Evolutionary conservation across 2,113 vertebrate genomes (phyloP).

Genomic region (Otus sunia): DNA sequence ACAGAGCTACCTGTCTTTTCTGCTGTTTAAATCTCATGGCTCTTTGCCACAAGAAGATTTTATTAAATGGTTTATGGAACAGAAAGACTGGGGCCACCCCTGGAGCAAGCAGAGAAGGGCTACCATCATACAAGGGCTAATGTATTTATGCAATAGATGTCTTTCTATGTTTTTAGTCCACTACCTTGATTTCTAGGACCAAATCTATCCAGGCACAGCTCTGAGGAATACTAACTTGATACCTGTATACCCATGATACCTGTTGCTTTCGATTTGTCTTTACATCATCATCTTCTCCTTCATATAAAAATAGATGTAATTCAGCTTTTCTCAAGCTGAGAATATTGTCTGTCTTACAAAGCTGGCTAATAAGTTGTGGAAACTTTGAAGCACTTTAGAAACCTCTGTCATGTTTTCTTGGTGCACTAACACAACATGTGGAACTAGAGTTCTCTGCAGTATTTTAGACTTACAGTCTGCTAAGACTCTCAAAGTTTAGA

Average conservation of each 20-base stretch:
- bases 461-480: neutral
- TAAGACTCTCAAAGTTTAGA: neutral
- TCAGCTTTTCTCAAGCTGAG: neutral
- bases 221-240: neutral
- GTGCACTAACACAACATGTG: neutral
- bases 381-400: neutral
- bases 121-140: neutral
- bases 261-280: neutral
- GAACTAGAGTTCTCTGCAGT: neutral
- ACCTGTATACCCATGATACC: neutral
- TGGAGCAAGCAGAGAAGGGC: neutral
- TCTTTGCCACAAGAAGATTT: neutral
- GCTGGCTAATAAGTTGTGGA: neutral
- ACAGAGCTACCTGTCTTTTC: neutral
- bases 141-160: neutral
- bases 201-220: neutral
- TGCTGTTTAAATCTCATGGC: neutral
- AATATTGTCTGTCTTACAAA: neutral
- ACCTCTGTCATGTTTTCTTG: neutral
- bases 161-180: neutral
- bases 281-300: neutral
- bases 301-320: neutral
- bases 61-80: neutral
- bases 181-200: neutral
- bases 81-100: neutral